phyloP scores from a whole-genome alignment of 2,113 vertebrate genomes.

The Porphyrio hochstetteri region DNA sequence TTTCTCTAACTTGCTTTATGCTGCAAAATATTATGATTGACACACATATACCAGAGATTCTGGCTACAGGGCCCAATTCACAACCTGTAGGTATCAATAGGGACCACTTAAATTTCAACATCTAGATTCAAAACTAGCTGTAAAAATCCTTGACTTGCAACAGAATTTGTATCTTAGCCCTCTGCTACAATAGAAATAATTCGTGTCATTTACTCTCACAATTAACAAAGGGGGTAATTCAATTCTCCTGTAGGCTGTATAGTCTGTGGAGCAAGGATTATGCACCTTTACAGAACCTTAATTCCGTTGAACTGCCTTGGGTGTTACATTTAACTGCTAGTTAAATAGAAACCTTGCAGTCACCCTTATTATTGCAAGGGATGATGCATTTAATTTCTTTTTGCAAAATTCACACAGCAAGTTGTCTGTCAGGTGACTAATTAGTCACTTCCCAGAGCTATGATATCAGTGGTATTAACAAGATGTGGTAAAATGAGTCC shows the following conservation, averaged over 20 bases:
- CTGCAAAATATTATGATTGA: background rate
- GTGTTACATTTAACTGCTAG: background rate
- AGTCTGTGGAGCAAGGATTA: background rate
- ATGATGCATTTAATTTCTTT: background rate
- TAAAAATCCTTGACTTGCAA: background rate
- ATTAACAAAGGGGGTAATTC: background rate
- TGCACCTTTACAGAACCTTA: background rate
- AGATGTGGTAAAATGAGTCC: background rate
- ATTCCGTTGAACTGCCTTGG: background rate
- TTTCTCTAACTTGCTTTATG: background rate
- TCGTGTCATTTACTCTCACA: background rate
- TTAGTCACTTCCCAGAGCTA: background rate
- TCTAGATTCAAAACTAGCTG: background rate
- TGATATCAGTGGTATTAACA: background rate
- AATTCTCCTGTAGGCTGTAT: background rate
- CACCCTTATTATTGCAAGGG: background rate
- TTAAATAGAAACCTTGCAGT: background rate
- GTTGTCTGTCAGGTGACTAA: background rate
- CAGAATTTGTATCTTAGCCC: background rate
- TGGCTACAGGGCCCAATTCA: accelerated
- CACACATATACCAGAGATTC: background rate
- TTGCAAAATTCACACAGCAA: background rate
- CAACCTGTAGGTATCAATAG: background rate
- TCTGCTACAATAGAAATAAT: background rate
- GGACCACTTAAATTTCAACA: background rate